phyloP scores from a whole-genome alignment of 2,888 invertebrate species.

The Notodonta ziczac region DNA sequence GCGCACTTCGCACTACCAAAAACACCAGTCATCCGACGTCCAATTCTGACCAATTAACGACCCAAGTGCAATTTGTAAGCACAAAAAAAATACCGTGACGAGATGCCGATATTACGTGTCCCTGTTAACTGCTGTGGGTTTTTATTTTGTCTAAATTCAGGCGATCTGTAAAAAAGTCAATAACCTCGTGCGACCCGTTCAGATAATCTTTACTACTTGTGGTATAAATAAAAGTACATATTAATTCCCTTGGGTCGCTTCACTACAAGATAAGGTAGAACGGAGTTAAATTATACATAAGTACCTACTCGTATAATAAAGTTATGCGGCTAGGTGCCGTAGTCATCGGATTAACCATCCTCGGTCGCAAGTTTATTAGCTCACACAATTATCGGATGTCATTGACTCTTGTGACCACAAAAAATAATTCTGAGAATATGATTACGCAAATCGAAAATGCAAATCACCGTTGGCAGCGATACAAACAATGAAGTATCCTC shows the following conservation, averaged over 20 bases:
- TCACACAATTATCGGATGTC: slow-evolving; percentile 16
- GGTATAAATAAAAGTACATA: slow-evolving; percentile 9
- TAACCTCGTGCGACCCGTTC: slow-evolving; percentile 25
- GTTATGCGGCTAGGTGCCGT: slow-evolving; percentile 3
- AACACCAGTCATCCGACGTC: slow-evolving; percentile 71
- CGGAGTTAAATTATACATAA: background rate
- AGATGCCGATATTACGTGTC: slow-evolving; percentile 64
- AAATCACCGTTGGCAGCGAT: slow-evolving; percentile 8
- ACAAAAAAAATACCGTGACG: slow-evolving; percentile 69
- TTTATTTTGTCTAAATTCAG: slow-evolving; percentile 16
- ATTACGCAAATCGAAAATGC: slow-evolving; percentile 31
- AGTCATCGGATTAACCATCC: background rate
- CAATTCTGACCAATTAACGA: slow-evolving; percentile 76
- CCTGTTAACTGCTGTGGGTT: slow-evolving; percentile 64
- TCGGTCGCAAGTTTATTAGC: slow-evolving; percentile 8
- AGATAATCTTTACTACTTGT: slow-evolving; percentile 9
- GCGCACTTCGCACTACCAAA: slow-evolving; percentile 76
- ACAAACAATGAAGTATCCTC: too few relatives aligned
- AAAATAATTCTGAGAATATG: slow-evolving; percentile 15
- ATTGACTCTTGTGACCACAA: slow-evolving; percentile 19
- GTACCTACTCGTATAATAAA: background rate
- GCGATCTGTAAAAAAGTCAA: slow-evolving; percentile 29
- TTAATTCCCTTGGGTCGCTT: background rate
- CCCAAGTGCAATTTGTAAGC: slow-evolving; percentile 69
- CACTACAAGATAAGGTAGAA: background rate